phyloP scores from a whole-genome alignment of 2,888 invertebrate species.

The Scelioninae gen. 2 region DNA sequence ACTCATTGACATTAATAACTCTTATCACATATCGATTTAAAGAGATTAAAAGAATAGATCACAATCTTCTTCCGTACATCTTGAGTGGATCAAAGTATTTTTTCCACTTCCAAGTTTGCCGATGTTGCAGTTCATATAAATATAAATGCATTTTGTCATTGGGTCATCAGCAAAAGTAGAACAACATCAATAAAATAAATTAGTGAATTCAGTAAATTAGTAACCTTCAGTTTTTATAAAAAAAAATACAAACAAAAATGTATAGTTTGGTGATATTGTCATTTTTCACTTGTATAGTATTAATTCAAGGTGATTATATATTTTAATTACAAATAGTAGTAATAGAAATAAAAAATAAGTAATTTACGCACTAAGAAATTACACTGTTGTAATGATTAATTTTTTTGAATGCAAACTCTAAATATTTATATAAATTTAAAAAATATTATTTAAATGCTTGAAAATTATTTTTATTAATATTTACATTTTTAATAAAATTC shows the following conservation, averaged over 20 bases:
- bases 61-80: constrained; percentile 4
- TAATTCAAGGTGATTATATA: neutral
- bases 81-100: constrained; percentile 6
- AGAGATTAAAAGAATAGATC: constrained; percentile 5
- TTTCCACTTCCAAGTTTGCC: constrained; percentile 13
- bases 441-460: too few species aligned
- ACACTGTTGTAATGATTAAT: too few species aligned
- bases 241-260: neutral
- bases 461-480: neutral
- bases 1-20: neutral
- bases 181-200: neutral
- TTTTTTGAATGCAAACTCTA: too few species aligned
- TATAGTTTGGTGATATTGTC: neutral
- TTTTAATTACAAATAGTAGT: too few species aligned
- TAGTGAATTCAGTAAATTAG: too few species aligned
- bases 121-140: constrained; percentile 16
- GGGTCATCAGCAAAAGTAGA: constrained; percentile 9
- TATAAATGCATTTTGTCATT: constrained; percentile 11
- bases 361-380: too few species aligned
- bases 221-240: neutral
- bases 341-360: too few species aligned
- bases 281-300: neutral
- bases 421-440: too few species aligned
- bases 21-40: constrained; percentile 11
- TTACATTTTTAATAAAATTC: too few species aligned